Percentiles rank a stretch among this genome's conserved stretches.
Conservation (phyloP, 2,113 vertebrate genomes). For the Tringa solitaria region DNA sequence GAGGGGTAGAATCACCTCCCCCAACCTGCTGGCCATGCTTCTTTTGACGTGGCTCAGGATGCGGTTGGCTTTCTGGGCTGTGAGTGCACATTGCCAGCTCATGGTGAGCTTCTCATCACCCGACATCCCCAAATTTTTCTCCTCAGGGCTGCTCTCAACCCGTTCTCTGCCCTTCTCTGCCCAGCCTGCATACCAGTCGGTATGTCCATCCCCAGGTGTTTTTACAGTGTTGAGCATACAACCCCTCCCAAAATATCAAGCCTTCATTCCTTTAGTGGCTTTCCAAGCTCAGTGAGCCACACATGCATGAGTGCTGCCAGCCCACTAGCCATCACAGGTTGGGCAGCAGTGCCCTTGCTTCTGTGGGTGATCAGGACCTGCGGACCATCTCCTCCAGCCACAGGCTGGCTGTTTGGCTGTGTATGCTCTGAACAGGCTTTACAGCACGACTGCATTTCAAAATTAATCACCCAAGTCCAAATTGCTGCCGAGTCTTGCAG, state of each 20-base stretch:
- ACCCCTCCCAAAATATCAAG: neutral
- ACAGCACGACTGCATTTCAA: conserved; percentile 31
- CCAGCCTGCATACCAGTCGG: neutral
- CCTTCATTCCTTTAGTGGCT: neutral
- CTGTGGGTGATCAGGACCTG: neutral
- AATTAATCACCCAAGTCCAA: conserved; percentile 49
- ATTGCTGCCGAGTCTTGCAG: conserved; percentile 22
- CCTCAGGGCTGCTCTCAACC: too few species aligned
- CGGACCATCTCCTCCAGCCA: neutral
- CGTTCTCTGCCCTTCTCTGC: too few species aligned
- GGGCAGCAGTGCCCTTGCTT: neutral
- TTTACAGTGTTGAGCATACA: neutral
- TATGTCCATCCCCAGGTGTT: neutral
- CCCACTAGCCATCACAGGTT: fast-evolving
- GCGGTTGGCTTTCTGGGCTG: too few species aligned
- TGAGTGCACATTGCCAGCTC: too few species aligned
- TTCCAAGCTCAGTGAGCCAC: neutral
- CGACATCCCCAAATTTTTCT: too few species aligned
- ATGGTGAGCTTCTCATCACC: too few species aligned
- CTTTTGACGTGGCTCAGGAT: too few species aligned
- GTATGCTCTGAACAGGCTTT: neutral
- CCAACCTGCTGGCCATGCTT: too few species aligned
- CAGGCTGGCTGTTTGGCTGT: neutral
- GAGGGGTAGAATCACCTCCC: too few species aligned
- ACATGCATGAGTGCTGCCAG: fast-evolving